phyloP scores from a whole-genome alignment of 1,140 invertebrate genomes.

The Physella acuta region DNA sequence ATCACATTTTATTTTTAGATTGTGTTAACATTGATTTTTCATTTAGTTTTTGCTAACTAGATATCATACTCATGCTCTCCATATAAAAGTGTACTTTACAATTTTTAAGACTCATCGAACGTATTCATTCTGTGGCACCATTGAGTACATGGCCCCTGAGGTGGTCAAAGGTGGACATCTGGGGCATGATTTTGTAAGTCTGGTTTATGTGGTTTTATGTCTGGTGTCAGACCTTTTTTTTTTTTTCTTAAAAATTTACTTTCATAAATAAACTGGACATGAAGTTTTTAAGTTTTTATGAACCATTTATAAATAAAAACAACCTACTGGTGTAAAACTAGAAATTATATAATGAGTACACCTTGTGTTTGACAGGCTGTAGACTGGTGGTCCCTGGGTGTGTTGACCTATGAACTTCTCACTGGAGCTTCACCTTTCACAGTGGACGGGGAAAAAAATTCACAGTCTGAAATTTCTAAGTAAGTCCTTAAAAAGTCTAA shows the following conservation, averaged over 20 bases:
- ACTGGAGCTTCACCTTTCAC: slow-evolving; percentile 97
- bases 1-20: no score
- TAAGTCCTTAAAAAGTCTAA: slow-evolving; percentile 44
- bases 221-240: not conserved
- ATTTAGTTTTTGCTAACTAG: no score
- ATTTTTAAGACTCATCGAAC: slow-evolving; percentile 65
- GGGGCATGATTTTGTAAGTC: slow-evolving; percentile 74
- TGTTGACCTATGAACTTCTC: slow-evolving; percentile 92
- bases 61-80: no score
- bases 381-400: slow-evolving; percentile 98
- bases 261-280: not conserved
- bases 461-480: slow-evolving; percentile 89
- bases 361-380: no score
- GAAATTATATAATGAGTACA: no score
- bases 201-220: not conserved
- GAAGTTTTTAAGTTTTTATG: not conserved
- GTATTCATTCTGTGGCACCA: slow-evolving; percentile 96
- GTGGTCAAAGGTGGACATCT: slow-evolving; percentile 60
- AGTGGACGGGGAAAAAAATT: slow-evolving; percentile 87
- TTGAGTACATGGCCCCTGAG: slow-evolving; percentile 71
- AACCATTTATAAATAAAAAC: not conserved
- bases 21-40: no score
- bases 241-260: slow-evolving; percentile 8
- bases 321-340: not conserved
- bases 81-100: not conserved